Evolutionary conservation across 2,888 invertebrate genomes (phyloP).

Genomic region (Eudemis profundana): DNA sequence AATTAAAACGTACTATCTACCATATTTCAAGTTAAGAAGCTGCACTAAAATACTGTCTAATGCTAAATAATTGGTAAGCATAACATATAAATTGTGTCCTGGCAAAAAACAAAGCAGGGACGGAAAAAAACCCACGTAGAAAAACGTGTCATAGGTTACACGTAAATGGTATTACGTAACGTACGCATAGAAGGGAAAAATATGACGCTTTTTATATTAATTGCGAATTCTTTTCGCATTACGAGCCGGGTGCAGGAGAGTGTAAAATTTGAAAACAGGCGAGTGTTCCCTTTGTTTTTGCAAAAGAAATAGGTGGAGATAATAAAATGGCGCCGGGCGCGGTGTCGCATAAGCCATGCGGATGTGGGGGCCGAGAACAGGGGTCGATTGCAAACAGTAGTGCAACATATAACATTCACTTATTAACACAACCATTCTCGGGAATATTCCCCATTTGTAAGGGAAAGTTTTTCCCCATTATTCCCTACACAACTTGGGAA

Average conservation of each 20-base stretch:
- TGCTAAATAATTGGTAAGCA: not conserved
- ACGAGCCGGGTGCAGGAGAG: constrained; percentile 43
- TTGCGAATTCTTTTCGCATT: constrained; percentile 36
- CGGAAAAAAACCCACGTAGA: not conserved
- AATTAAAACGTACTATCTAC: too few species aligned
- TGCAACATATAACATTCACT: constrained; percentile 9
- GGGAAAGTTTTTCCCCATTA: too few species aligned
- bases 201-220: constrained; percentile 34
- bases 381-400: constrained; percentile 17
- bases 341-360: constrained; percentile 57
- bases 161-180: constrained; percentile 47
- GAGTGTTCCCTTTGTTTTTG: constrained; percentile 51
- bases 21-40: too few species aligned
- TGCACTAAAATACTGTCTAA: not conserved
- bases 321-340: constrained; percentile 63
- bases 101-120: not conserved
- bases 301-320: constrained; percentile 63
- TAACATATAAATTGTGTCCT: not conserved
- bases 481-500: too few species aligned
- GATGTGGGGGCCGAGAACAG: constrained; percentile 52
- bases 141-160: constrained; percentile 21
- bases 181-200: constrained; percentile 16
- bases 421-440: too few species aligned
- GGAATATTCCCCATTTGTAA: too few species aligned
- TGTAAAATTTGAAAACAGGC: constrained; percentile 50